phyloP scores from a whole-genome alignment of 2,888 invertebrate species.

The Phyllotreta cruciferae region DNA sequence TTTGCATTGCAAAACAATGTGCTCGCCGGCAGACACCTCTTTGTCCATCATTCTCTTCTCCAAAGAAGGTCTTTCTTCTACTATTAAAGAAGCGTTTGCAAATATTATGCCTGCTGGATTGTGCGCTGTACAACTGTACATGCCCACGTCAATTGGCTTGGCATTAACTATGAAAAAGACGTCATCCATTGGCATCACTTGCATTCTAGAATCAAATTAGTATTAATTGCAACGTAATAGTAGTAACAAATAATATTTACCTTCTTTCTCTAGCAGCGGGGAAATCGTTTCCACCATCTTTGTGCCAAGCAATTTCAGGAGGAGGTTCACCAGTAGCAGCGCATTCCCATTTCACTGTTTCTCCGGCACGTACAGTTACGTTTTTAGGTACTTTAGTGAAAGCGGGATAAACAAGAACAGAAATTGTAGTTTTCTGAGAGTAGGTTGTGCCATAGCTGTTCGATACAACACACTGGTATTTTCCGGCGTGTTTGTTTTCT shows the following conservation, averaged over 20 bases:
- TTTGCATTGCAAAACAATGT: slow-evolving; percentile 88
- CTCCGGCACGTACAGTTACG: slow-evolving; percentile 83
- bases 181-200: slow-evolving; percentile 90
- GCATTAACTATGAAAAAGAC: slow-evolving; percentile 93
- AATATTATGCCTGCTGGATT: slow-evolving; percentile 87
- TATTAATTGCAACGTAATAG: neutral
- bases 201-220: slow-evolving; percentile 64
- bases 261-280: slow-evolving; percentile 93
- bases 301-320: slow-evolving; percentile 90
- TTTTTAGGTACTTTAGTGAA: slow-evolving; percentile 86
- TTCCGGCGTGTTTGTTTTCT: slow-evolving; percentile 81
- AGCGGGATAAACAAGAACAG: slow-evolving; percentile 86
- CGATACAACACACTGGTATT: slow-evolving; percentile 91
- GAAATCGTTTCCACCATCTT: slow-evolving; percentile 92
- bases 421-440: slow-evolving; percentile 84
- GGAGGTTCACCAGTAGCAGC: slow-evolving; percentile 87
- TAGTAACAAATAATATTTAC: neutral
- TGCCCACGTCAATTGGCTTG: slow-evolving; percentile 86
- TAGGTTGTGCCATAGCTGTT: slow-evolving; percentile 91
- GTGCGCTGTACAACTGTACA: slow-evolving; percentile 92
- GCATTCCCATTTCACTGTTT: slow-evolving; percentile 88
- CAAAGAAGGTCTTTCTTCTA: slow-evolving; percentile 87
- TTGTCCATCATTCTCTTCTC: slow-evolving; percentile 86
- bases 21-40: slow-evolving; percentile 80
- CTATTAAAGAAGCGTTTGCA: slow-evolving; percentile 85